These are phyloP conservation scores for Sinocyclocheilus grahami DNA, from an alignment of 2,113 vertebrate genomes.

Conservation along the genomic window DNA sequence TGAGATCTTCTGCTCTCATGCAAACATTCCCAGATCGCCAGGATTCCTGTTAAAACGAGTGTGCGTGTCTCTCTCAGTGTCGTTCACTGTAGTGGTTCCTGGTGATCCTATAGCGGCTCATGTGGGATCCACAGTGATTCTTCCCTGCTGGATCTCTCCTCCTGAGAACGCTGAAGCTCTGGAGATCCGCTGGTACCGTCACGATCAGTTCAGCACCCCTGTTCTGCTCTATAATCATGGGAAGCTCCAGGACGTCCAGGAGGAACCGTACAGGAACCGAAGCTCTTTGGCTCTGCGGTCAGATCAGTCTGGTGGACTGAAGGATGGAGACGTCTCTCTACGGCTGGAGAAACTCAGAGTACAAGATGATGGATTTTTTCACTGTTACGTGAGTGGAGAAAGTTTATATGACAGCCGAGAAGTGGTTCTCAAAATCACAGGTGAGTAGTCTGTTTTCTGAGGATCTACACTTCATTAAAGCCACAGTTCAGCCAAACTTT, in stretches of 20 bases:
- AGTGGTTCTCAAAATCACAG: slow-evolving; percentile 53
- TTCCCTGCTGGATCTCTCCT: slow-evolving; percentile 68
- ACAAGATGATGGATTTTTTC: slow-evolving; percentile 57
- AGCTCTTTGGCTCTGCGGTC: slow-evolving; percentile 58
- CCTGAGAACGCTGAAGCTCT: slow-evolving; percentile 55
- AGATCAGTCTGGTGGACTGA: slow-evolving; percentile 50
- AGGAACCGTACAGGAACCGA: slow-evolving; percentile 62
- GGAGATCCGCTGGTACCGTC: slow-evolving; percentile 65
- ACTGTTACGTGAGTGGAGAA: slow-evolving; percentile 65
- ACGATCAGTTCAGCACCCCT: background rate
- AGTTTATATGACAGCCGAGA: background rate
- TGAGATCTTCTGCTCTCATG: no score
- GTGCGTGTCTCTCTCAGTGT: background rate
- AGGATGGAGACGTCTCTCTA: slow-evolving; percentile 66
- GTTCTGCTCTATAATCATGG: slow-evolving; percentile 44
- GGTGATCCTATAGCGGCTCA: background rate
- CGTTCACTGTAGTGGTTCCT: slow-evolving; percentile 42
- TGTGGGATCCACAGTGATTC: background rate
- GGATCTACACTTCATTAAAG: no score
- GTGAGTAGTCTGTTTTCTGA: slow-evolving; percentile 57
- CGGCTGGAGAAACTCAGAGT: slow-evolving; percentile 54
- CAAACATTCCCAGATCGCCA: no score
- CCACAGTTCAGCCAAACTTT: no score
- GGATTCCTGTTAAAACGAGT: no score
- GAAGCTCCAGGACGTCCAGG: background rate